Conservation (phyloP, 2,888 invertebrate genomes). For the Agrochola litura region DNA sequence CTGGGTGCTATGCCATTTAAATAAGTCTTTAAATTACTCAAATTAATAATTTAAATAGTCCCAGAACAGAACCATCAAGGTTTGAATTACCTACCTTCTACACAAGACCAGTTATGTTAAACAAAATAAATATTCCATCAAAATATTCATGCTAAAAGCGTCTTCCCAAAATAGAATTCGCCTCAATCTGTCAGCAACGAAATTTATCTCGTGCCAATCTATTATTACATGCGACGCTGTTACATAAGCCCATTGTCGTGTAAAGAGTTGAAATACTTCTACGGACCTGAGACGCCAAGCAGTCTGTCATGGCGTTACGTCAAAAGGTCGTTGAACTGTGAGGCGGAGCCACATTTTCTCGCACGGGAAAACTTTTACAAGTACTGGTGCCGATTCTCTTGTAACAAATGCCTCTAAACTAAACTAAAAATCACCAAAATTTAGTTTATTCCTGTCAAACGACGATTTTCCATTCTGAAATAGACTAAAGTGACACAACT, state of each 20-base stretch:
- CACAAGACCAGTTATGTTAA: conserved; percentile 15
- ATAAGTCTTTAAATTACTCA: neutral
- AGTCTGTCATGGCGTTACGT: conserved; percentile 59
- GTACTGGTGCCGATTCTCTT: no score
- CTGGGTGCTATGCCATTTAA: neutral
- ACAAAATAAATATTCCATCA: conserved; percentile 2
- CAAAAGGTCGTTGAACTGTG: conserved; percentile 58
- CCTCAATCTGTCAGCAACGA: conserved; percentile 26
- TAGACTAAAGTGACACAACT: no score
- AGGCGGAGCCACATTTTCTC: conserved; percentile 49
- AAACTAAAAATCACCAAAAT: no score
- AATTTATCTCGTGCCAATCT: conserved; percentile 45
- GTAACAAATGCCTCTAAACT: no score
- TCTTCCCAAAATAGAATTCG: conserved; percentile 11
- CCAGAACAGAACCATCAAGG: neutral
- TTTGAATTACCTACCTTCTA: neutral
- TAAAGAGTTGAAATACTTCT: conserved; percentile 51
- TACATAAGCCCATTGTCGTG: conserved; percentile 53
- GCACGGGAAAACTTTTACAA: conserved; percentile 39
- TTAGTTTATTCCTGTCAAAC: no score
- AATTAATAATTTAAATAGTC: neutral
- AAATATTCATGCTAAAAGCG: neutral
- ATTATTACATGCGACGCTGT: conserved; percentile 35
- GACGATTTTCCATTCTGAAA: no score
- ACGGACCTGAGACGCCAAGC: conserved; percentile 63